Conservation (phyloP, 2,113 vertebrate species). For the Calyptommatus sinebrachiatus region DNA sequence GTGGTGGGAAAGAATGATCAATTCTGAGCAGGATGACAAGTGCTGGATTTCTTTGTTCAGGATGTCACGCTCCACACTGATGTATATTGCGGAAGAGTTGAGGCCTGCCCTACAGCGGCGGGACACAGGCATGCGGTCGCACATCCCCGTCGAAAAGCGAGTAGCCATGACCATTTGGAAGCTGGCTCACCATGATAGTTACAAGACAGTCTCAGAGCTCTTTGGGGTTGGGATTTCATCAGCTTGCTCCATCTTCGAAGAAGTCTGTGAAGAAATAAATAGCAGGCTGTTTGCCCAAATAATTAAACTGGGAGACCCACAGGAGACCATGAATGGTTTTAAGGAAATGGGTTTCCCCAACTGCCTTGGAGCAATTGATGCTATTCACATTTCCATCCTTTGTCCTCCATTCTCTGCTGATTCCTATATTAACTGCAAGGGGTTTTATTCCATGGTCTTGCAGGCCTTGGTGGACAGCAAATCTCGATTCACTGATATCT, state of each 20-base stretch:
- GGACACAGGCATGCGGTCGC: conserved; percentile 25
- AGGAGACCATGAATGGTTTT: conserved; percentile 25
- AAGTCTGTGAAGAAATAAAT: conserved; percentile 29
- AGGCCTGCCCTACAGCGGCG: conserved; percentile 28
- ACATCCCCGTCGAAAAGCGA: conserved; percentile 28
- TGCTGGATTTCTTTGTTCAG: conserved; percentile 20
- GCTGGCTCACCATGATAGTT: conserved; percentile 20
- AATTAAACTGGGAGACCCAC: conserved; percentile 14
- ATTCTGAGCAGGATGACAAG: conserved; percentile 5
- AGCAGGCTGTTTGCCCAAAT: conserved; percentile 23
- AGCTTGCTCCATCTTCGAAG: conserved; percentile 24
- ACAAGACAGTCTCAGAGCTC: conserved; percentile 26
- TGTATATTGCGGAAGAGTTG: conserved; percentile 24
- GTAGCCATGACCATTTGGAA: conserved; percentile 33
- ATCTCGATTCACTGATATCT: conserved; percentile 31
- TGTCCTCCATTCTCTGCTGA: conserved; percentile 25
- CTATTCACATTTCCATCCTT: conserved; percentile 24
- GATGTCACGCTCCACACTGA: conserved; percentile 17
- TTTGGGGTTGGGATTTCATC: conserved; percentile 32
- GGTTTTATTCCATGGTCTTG: conserved; percentile 30
- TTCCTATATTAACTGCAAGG: conserved; percentile 34
- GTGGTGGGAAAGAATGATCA: conserved; percentile 43
- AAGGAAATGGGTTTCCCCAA: conserved; percentile 30
- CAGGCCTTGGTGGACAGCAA: conserved; percentile 28
- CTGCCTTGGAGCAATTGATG: conserved; percentile 23